Percentiles rank a stretch among this genome's conserved stretches.
Conservation (phyloP, 2,797 vertebrate species). For the Leptodactylus fallax region DNA sequence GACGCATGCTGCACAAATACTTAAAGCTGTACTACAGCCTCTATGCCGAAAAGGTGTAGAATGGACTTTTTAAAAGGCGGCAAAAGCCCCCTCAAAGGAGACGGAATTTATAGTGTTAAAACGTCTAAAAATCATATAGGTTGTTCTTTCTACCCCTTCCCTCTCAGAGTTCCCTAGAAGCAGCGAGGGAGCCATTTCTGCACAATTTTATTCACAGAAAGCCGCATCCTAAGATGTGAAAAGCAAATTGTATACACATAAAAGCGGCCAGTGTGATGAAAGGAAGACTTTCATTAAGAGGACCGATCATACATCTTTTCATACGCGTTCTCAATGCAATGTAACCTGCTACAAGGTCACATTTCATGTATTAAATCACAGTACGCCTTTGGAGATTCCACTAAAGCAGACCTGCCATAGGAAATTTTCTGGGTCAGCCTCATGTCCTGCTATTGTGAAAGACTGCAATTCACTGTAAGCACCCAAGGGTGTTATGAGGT, state of each 20-base stretch:
- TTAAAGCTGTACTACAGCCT: slow-evolving; percentile 82
- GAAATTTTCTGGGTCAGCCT: slow-evolving; percentile 38
- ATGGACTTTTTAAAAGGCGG: neutral
- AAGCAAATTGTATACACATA: neutral
- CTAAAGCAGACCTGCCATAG: neutral
- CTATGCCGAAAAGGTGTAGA: slow-evolving; percentile 19
- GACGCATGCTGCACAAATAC: slow-evolving; percentile 90
- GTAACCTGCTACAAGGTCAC: neutral
- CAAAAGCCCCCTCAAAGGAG: neutral
- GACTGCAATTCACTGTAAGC: slow-evolving; percentile 19
- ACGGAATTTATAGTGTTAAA: neutral
- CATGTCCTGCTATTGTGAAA: slow-evolving; percentile 42
- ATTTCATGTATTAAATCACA: neutral
- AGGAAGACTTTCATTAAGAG: neutral
- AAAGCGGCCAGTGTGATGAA: neutral
- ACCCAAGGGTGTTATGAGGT: slow-evolving; percentile 54
- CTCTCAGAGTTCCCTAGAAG: neutral
- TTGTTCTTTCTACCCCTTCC: neutral
- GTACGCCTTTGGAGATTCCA: neutral
- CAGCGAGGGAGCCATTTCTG: neutral
- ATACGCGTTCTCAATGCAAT: neutral
- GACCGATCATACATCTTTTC: neutral
- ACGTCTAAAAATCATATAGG: too few relatives aligned
- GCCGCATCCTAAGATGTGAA: too few relatives aligned
- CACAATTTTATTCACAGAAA: neutral